Evolutionary conservation across 2,888 invertebrate genomes (phyloP).

Genomic region (Spodoptera littoralis): DNA sequence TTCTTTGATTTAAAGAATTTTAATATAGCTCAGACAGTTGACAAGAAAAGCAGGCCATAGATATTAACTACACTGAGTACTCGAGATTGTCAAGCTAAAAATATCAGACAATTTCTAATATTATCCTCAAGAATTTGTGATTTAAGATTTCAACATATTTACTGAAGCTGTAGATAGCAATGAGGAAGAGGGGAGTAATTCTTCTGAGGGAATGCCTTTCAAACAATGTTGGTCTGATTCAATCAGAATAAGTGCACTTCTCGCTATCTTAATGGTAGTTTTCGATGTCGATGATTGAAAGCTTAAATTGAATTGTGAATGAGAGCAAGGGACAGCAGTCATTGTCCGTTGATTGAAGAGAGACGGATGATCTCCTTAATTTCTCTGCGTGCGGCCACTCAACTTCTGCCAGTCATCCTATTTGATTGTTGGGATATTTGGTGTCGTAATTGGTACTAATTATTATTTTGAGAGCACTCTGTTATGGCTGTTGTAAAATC

Average conservation of each 20-base stretch:
- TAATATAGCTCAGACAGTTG: slow-evolving; percentile 54
- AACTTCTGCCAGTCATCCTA: slow-evolving; percentile 84
- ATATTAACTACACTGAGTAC: slow-evolving; percentile 43
- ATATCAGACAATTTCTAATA: slow-evolving; percentile 45
- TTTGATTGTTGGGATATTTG: slow-evolving; percentile 85
- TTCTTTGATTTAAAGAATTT: slow-evolving; percentile 63
- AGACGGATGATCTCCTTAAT: slow-evolving; percentile 72
- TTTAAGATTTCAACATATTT: slow-evolving; percentile 42
- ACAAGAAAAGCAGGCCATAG: slow-evolving; percentile 29
- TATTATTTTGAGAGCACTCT: slow-evolving; percentile 82
- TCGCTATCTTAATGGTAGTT: slow-evolving; percentile 63
- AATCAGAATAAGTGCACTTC: slow-evolving; percentile 61
- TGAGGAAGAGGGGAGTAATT: slow-evolving; percentile 27
- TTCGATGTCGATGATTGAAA: slow-evolving; percentile 68
- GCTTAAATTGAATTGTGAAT: slow-evolving; percentile 55
- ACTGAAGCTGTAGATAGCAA: slow-evolving; percentile 24
- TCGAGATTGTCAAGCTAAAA: slow-evolving; percentile 46
- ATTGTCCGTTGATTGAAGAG: slow-evolving; percentile 58
- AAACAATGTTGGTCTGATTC: slow-evolving; percentile 48
- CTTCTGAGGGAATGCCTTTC: slow-evolving; percentile 22
- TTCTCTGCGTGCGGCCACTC: slow-evolving; percentile 84
- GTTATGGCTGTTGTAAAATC: slow-evolving; percentile 68
- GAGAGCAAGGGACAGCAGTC: slow-evolving; percentile 63
- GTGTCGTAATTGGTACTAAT: slow-evolving; percentile 86
- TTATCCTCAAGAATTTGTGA: slow-evolving; percentile 45